Percentiles rank a stretch among this genome's conserved stretches.
These are phyloP conservation scores for Hydrozoanthus gracilis DNA, from an alignment of 92 coral and sea anemone species.

Conservation along the genomic window DNA sequence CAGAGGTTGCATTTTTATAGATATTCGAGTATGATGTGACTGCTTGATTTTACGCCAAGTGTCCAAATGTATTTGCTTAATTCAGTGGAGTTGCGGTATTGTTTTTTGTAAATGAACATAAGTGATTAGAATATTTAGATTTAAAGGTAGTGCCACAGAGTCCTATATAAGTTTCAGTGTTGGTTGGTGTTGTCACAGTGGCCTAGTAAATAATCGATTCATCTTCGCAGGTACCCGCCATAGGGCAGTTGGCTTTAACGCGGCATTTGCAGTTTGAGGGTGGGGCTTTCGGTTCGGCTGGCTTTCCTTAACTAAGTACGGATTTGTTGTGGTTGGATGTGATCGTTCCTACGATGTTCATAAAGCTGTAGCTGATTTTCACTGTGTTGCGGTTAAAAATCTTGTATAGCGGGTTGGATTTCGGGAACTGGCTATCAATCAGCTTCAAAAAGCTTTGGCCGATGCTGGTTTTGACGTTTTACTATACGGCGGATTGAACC, in stretches of 20 bases:
- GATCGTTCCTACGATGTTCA: neutral
- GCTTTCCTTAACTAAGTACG: neutral
- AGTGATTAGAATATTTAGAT: constrained; percentile 14
- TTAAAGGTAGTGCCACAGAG: constrained; percentile 38
- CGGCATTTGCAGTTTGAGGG: neutral
- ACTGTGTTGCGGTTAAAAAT: neutral
- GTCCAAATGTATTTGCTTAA: no score
- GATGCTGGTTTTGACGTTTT: constrained; percentile 12
- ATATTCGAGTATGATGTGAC: no score
- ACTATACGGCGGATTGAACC: neutral
- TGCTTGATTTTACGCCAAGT: no score
- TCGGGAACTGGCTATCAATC: constrained; percentile 7
- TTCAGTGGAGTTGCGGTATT: neutral
- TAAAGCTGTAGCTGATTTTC: neutral
- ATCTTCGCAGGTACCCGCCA: constrained; percentile 15
- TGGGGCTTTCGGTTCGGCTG: neutral
- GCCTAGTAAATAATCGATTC: constrained; percentile 24
- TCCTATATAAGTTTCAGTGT: constrained; percentile 25
- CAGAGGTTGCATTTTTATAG: no score
- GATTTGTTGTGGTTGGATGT: constrained; percentile 9
- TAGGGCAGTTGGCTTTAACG: constrained; percentile 21
- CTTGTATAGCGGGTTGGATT: constrained; percentile 5
- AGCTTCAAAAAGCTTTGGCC: constrained; percentile 3
- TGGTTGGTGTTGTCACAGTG: constrained; percentile 9
- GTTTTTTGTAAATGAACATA: constrained; percentile 22